Percentiles rank a stretch among this genome's conserved stretches.
These are phyloP conservation scores for Geococcyx californianus DNA, from an alignment of 2,113 vertebrate genomes.

Conservation along the genomic window DNA sequence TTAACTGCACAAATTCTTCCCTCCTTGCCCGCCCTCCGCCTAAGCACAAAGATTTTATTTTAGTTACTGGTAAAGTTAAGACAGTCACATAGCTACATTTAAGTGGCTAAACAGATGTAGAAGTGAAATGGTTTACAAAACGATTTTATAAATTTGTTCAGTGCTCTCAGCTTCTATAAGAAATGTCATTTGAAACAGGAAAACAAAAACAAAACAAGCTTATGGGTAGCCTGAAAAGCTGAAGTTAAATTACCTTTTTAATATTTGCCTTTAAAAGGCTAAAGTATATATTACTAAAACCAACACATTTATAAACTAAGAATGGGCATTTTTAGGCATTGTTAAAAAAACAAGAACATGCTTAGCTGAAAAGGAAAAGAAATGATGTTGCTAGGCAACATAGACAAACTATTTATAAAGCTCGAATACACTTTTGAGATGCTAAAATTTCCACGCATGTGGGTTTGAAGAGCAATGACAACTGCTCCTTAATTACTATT, in stretches of 20 bases:
- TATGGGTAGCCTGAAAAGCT: background rate
- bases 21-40: no score
- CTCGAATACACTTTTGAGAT: slow-evolving; percentile 31
- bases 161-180: background rate
- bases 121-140: background rate
- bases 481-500: slow-evolving; percentile 58
- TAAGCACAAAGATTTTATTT: background rate
- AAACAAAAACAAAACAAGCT: background rate
- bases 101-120: background rate
- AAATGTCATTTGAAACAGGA: accelerated
- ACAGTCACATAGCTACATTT: background rate
- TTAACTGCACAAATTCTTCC: background rate
- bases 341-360: background rate
- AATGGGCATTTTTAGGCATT: background rate
- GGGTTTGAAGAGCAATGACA: slow-evolving; percentile 55
- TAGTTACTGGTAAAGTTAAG: background rate
- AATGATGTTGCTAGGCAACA: slow-evolving; percentile 58
- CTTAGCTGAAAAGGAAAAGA: slow-evolving; percentile 1
- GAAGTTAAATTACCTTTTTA: background rate
- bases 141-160: background rate
- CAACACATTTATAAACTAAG: background rate
- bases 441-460: slow-evolving; percentile 1
- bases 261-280: background rate
- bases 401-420: slow-evolving; percentile 59
- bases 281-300: background rate